Conservation (phyloP, 2,797 vertebrate species). For the Xerus rutilus region DNA sequence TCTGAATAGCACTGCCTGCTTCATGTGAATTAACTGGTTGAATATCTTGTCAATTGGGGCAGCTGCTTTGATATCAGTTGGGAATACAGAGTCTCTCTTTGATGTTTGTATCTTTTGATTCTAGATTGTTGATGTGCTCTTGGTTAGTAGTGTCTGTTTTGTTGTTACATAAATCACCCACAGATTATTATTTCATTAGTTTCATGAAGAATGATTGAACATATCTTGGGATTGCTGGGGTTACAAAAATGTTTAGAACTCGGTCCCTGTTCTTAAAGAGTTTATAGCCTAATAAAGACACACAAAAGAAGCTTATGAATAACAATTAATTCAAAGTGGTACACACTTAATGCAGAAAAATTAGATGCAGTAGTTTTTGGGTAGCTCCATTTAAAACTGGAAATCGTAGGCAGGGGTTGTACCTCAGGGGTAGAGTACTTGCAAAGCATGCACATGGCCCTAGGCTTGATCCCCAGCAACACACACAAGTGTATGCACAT, state of each 20-base stretch:
- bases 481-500: too few relatives aligned
- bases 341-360: neutral
- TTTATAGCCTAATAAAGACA: neutral
- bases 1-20: neutral
- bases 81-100: neutral
- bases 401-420: neutral
- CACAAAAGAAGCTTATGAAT: neutral
- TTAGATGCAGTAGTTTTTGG: neutral
- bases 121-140: neutral
- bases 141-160: neutral
- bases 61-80: neutral
- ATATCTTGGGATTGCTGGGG: neutral
- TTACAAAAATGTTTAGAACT: neutral
- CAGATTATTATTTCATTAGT: neutral
- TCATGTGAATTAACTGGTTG: neutral
- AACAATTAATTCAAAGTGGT: neutral
- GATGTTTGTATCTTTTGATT: neutral
- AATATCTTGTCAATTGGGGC: neutral
- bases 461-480: too few relatives aligned
- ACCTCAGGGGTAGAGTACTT: too few relatives aligned
- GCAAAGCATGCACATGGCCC: too few relatives aligned
- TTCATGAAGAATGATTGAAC: neutral
- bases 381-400: neutral
- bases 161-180: neutral
- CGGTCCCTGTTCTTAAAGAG: conserved; percentile 7